Evolutionary conservation across 2,113 vertebrate genomes (phyloP), one percentile per base, ranked within the genome.

Genomic region (Apaloderma vittatum): DNA sequence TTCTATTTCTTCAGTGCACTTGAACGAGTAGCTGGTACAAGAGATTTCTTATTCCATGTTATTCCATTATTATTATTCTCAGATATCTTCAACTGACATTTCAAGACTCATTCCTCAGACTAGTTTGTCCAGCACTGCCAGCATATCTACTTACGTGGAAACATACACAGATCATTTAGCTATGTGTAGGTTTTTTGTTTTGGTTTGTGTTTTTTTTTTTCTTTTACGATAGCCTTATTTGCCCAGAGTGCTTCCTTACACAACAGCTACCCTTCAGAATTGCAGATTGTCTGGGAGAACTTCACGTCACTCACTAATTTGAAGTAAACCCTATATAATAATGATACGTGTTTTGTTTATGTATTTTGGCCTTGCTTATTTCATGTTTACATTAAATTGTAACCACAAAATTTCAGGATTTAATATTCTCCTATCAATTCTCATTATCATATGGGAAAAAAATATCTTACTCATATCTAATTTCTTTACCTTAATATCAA

Each of bases 391-490:
- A 68, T n/a, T 48, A 46, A 34, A 65, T 21, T 36, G 8, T 19
- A 74, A 94, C 4, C 4, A 8, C 23, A 9, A 29, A 40, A 45
- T 37, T 84, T 22, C 57, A 3, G 9, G n/a, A n/a, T 48, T 37
- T 62, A 73, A 34, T 76, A 58, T 7, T 83, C 5, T 61, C 12
- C 36, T 62, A 37, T 62, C 52, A 72, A 70, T 4, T 73, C 32
- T 40, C 67, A 61, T 37, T 48, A 45, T 16, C 23, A 61, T 48
- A 30, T 59, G 11, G 12, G 12, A n/a, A 22, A 81, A 91, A 88
- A 30, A 30, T 7, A 49, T 2, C 11, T 4, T 30, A 29, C 22
- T 80, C 2, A 3, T 52, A 43, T 9, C 12, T 40, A 7, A 1
- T n/a, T 32, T 48, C 12, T 72, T 43, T 67, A 9, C 40, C 27